These are phyloP conservation scores for Entomyzon cyanotis DNA, from an alignment of 2,113 vertebrate genomes.

Conservation along the genomic window DNA sequence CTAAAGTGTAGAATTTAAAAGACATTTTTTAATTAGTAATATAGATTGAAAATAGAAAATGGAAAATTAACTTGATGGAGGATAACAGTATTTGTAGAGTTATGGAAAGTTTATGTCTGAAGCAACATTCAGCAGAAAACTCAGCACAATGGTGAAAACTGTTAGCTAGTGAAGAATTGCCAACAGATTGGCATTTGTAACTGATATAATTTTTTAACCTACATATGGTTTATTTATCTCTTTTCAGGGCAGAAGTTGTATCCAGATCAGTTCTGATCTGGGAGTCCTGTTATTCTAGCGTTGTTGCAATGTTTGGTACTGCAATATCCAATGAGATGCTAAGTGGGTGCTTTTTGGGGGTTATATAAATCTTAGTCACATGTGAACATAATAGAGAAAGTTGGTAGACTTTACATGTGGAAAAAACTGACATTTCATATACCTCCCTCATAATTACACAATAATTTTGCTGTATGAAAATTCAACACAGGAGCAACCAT, in stretches of 20 bases:
- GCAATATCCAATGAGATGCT: not conserved
- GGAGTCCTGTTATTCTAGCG: not conserved
- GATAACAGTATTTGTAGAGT: not conserved
- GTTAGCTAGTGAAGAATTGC: not conserved
- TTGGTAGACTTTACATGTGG: not conserved
- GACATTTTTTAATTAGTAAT: not conserved
- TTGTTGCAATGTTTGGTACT: not conserved
- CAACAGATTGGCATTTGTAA: not conserved
- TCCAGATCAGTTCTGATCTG: not conserved
- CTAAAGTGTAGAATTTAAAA: not conserved
- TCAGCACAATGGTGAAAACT: not conserved
- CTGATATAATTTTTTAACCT: not conserved
- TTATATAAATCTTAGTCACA: not conserved
- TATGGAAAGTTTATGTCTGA: not conserved
- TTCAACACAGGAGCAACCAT: not conserved
- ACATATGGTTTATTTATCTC: not conserved
- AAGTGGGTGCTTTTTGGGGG: not conserved
- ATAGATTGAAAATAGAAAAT: not conserved
- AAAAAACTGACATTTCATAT: slow-evolving; percentile 1
- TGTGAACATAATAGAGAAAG: not conserved
- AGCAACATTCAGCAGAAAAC: not conserved
- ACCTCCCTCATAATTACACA: not conserved
- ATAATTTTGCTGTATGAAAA: not conserved
- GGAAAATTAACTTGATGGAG: not conserved
- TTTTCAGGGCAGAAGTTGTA: not conserved